phyloP scores from a whole-genome alignment of 2,113 vertebrate genomes.

The Tachuris rubrigastra region DNA sequence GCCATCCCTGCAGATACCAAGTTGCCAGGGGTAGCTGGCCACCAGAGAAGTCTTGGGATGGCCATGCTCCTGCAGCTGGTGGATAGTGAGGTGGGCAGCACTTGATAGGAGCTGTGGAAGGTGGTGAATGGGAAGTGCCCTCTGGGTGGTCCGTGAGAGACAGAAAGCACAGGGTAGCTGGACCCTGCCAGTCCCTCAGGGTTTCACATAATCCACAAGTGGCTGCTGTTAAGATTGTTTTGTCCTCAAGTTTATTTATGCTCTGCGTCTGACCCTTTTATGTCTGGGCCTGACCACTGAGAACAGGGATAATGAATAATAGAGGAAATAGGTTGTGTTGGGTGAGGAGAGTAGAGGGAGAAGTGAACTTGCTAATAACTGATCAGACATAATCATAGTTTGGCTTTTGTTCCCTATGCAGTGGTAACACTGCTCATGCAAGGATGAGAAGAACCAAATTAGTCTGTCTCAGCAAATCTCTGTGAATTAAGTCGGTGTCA shows the following conservation, averaged over 20 bases:
- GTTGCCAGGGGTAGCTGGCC: not conserved
- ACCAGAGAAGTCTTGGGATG: rapidly evolving
- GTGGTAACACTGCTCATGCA: not conserved
- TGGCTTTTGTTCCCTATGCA: not conserved
- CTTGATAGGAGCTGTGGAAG: not conserved
- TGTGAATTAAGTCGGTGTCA: not conserved
- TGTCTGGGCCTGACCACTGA: not conserved
- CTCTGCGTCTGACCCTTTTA: not conserved
- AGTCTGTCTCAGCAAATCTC: not conserved
- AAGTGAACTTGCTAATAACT: not conserved
- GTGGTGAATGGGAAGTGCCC: not conserved
- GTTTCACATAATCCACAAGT: not conserved
- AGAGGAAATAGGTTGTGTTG: not conserved
- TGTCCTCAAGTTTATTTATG: not conserved
- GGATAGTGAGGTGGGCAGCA: not conserved
- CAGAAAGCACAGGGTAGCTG: not conserved
- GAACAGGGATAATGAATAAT: not conserved
- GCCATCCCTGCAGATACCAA: not conserved
- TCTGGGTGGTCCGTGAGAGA: not conserved
- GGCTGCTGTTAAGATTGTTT: not conserved
- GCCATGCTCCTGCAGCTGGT: rapidly evolving
- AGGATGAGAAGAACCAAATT: not conserved
- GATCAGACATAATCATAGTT: not conserved
- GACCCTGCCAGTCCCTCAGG: not conserved
- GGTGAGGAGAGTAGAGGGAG: not conserved